A percentile compares a stretch with the other conserved stretches of the same genome.
These are phyloP conservation scores for Nannoperca obscura DNA, from an alignment of 2,797 vertebrate genomes.

Conservation along the genomic window DNA sequence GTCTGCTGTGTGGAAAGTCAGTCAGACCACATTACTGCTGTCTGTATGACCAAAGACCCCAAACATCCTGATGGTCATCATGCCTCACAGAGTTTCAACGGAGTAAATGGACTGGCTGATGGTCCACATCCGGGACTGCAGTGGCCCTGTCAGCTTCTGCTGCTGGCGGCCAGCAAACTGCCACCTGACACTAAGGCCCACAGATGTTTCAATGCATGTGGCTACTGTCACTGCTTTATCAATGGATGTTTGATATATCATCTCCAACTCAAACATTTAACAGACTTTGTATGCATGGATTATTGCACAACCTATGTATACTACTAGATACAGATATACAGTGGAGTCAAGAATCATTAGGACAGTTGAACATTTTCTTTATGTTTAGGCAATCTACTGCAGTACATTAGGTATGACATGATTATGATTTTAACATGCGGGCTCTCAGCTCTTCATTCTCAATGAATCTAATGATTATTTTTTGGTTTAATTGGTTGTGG, in stretches of 20 bases:
- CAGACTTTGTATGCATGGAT: neutral
- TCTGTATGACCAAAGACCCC: conserved; percentile 67
- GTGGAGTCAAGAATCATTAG: neutral
- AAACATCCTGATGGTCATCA: conserved; percentile 61
- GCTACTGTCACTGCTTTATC: conserved; percentile 12
- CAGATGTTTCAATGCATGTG: neutral
- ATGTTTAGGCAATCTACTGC: neutral
- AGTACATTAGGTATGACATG: neutral
- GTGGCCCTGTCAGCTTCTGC: conserved; percentile 16
- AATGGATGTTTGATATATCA: neutral
- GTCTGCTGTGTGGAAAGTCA: conserved; percentile 70
- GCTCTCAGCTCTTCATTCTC: neutral
- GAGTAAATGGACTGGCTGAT: conserved; percentile 72
- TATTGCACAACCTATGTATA: neutral
- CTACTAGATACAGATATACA: neutral
- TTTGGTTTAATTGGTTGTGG: neutral
- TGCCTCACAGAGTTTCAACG: conserved; percentile 74
- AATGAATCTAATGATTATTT: neutral
- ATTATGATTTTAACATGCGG: neutral
- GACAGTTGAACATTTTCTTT: neutral
- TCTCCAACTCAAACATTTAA: neutral
- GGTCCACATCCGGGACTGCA: conserved; percentile 76
- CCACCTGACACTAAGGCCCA: conserved; percentile 1
- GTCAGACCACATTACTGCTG: conserved; percentile 74
- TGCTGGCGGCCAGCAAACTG: conserved; percentile 13